Base-by-base conservation (phyloP, 2,113 vertebrate genomes). In the Chionis minor region DNA sequence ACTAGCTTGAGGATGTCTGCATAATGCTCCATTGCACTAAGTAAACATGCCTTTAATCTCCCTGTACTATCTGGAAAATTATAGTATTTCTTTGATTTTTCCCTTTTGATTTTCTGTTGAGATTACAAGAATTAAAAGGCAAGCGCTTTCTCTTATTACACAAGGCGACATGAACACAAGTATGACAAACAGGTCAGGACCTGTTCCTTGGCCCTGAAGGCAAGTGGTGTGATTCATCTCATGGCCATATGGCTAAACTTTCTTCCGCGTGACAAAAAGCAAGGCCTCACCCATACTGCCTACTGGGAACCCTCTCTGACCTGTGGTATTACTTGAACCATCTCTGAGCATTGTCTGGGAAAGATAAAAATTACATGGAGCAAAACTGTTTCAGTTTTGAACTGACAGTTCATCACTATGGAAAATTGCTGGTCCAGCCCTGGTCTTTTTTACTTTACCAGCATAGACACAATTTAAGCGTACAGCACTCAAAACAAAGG, bases 21-120 rank as follows among this genome's bases (percentile, higher is more conserved):
- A n/a, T 35, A 96, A 91, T 22, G 78, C 56, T 95, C 62, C 2
- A 0, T 22, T 85, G 62, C 81, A 70, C 70, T 85, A 58, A 85
- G 61, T 80, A 96, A 97, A 96, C 70, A 95, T 6, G 5, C 28
- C 61, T 93, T 92, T 96, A 94, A 96, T 91, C 94, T 86, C 80
- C 56, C 33, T 69, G 75, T 93, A 86, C 75, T 82, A 93, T 96
- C 94, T 95, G 94, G 73, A 96, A 95, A 96, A 92, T 75, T 47
- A 67, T 38, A 69, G 65, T 65, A 82, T 92, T 88, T 81, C 23
- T 92, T 86, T 69, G n/a, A 90, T 93, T 96, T 83, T 96, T 44
- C 38, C 35, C 26, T 35, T 95, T 90, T 86, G 72, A 65, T 88
- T 84, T 92, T 92, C 88, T 72, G 51, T 86, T 65, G 82, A 92